phyloP scores from a whole-genome alignment of 2,888 invertebrate genomes.

The Deilephila porcellus region DNA sequence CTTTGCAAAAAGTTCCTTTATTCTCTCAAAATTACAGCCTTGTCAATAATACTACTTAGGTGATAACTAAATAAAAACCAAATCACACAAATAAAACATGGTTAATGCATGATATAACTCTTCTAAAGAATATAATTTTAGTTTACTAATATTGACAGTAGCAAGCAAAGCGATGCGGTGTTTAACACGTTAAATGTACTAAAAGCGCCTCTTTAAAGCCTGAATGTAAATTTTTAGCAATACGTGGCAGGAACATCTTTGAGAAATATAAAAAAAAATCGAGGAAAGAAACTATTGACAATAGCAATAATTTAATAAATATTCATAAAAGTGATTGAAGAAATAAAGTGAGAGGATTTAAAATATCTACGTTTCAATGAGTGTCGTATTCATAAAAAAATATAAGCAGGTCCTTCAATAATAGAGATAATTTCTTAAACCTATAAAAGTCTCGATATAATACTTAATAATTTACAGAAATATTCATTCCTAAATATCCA shows the following conservation, averaged over 20 bases:
- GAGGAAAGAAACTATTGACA: background rate
- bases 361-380: background rate
- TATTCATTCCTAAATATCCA: too few relatives aligned
- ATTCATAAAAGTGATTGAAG: background rate
- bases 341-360: background rate
- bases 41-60: too few relatives aligned
- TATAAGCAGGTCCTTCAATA: background rate
- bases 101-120: constrained; percentile 7
- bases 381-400: background rate
- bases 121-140: constrained; percentile 19
- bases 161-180: constrained; percentile 72
- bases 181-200: constrained; percentile 52
- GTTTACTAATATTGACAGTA: constrained; percentile 28
- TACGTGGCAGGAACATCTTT: constrained; percentile 63
- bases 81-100: constrained; percentile 22
- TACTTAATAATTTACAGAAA: too few relatives aligned
- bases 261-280: background rate
- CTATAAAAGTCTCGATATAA: too few relatives aligned
- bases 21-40: too few relatives aligned
- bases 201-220: constrained; percentile 53
- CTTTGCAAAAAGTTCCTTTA: too few relatives aligned
- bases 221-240: constrained; percentile 48
- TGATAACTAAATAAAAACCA: background rate
- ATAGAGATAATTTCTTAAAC: background rate
- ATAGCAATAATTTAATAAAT: background rate